A percentile compares a stretch with the other conserved stretches of the same genome.
Evolutionary conservation across 2,113 vertebrate species (phyloP).

Genomic region (Lipotes vexillifer): DNA sequence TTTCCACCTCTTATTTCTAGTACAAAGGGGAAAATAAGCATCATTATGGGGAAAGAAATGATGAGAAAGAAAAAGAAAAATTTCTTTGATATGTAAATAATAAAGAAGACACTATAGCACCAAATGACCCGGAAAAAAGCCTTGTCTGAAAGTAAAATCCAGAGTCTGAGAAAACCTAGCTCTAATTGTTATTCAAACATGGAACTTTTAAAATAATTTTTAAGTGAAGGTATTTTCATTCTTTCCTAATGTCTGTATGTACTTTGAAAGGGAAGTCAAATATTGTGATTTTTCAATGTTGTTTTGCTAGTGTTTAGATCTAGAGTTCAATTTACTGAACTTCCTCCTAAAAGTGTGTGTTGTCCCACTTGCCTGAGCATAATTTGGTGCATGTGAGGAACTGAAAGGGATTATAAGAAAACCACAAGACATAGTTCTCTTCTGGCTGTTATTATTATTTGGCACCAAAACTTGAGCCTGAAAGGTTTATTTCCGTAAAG

Average conservation of each 20-base stretch:
- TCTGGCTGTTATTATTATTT: conserved; percentile 59
- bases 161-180: not conserved
- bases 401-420: conserved; percentile 54
- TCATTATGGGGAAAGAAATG: not conserved
- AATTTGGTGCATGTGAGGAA: conserved; percentile 16
- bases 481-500: conserved; percentile 59
- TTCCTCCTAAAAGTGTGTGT: conserved; percentile 32
- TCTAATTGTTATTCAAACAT: conserved; percentile 8
- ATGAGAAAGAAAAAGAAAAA: not conserved
- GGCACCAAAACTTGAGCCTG: conserved; percentile 41
- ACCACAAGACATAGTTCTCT: conserved; percentile 48
- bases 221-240: not conserved
- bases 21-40: not conserved
- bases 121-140: not conserved
- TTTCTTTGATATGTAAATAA: not conserved
- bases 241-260: conserved; percentile 19
- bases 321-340: conserved; percentile 25
- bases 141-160: not conserved
- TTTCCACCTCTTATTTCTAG: not conserved
- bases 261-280: conserved; percentile 35
- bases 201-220: not conserved
- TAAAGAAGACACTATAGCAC: not conserved
- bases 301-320: conserved; percentile 41
- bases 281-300: conserved; percentile 35
- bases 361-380: conserved; percentile 29